phyloP scores from a whole-genome alignment of 2,797 vertebrate genomes.

The Hirundo rustica region DNA sequence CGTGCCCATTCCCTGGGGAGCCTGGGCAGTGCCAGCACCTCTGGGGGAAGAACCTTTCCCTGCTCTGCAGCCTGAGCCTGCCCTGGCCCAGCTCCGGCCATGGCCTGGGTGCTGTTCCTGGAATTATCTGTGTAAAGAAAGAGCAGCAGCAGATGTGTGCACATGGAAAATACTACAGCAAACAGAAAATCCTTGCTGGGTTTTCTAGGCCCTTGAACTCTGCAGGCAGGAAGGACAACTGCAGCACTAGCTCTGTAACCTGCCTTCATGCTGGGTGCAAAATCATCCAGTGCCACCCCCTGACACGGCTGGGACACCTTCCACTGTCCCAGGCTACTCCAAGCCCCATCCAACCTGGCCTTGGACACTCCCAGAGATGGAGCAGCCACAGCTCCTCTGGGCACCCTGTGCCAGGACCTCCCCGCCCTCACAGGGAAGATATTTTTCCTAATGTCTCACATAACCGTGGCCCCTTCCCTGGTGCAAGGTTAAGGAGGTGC shows the following conservation, averaged over 20 bases:
- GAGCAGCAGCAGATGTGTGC: not conserved
- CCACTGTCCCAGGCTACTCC: not conserved
- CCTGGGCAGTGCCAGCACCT: not conserved
- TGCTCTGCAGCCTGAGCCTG: not conserved
- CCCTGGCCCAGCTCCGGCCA: not conserved
- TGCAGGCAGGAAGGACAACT: not conserved
- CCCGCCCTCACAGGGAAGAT: not conserved
- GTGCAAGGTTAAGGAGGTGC: accelerated
- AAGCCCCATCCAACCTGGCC: not conserved
- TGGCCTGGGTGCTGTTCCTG: accelerated
- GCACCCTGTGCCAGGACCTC: not conserved
- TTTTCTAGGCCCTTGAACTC: not conserved
- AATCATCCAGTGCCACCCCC: not conserved
- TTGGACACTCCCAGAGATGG: not conserved
- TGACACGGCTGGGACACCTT: not conserved
- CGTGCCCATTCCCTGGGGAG: not conserved
- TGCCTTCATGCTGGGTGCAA: not conserved
- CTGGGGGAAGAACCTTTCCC: not conserved
- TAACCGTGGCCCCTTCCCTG: not conserved
- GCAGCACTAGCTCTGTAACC: not conserved
- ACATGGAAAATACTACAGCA: not conserved
- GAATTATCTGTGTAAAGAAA: not conserved
- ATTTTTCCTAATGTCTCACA: too few species aligned
- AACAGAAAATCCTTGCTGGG: not conserved
- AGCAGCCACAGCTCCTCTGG: not conserved